A percentile compares a stretch with the other conserved stretches of the same genome.
These are phyloP conservation scores for Entomyzon cyanotis DNA, from an alignment of 2,113 vertebrate genomes.

Conservation along the genomic window DNA sequence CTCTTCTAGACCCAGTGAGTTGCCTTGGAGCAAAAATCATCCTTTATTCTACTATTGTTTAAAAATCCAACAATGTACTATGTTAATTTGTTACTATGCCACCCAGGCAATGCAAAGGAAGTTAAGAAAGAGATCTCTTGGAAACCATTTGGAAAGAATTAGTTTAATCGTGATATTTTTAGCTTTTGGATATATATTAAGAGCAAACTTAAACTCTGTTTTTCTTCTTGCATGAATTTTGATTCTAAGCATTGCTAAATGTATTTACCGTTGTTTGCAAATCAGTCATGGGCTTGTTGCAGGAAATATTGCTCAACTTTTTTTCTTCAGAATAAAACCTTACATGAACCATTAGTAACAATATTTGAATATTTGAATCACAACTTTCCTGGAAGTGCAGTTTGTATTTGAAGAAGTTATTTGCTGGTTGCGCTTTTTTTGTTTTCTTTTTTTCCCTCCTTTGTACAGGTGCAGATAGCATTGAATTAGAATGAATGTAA, in stretches of 20 bases:
- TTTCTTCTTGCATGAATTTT: background rate
- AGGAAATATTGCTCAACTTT: background rate
- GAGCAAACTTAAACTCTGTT: background rate
- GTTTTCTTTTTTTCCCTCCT: rapidly evolving
- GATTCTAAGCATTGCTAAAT: background rate
- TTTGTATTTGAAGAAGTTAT: background rate
- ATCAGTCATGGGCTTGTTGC: background rate
- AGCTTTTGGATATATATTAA: slow-evolving; percentile 6
- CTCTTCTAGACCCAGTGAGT: background rate
- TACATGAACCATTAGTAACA: background rate
- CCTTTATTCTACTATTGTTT: background rate
- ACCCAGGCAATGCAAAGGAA: slow-evolving; percentile 13
- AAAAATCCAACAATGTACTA: background rate
- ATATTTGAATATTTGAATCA: background rate
- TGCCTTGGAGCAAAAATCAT: background rate
- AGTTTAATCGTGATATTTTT: slow-evolving; percentile 21
- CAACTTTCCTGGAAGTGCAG: background rate
- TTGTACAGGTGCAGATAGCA: background rate
- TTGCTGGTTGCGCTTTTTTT: background rate
- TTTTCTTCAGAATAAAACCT: background rate
- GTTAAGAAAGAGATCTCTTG: background rate
- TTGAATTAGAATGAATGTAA: background rate
- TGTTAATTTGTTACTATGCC: slow-evolving; percentile 30
- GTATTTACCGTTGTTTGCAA: background rate
- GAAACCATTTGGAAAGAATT: slow-evolving; percentile 50